Base-by-base conservation (phyloP, 2,113 vertebrate genomes). In the Trematomus loennbergii region DNA sequence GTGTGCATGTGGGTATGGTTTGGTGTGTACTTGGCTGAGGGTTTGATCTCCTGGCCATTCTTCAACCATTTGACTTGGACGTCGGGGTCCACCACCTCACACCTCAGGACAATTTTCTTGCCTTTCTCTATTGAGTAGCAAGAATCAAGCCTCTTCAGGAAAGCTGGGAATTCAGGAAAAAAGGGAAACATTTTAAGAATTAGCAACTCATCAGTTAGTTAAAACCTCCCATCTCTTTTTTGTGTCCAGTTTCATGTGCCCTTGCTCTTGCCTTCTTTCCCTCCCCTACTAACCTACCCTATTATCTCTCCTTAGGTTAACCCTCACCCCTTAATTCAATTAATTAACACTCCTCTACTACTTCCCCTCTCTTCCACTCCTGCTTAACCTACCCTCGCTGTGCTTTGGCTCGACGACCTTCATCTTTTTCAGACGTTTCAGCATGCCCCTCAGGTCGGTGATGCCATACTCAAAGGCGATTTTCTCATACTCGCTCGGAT, bases 381-480 rank as follows among this genome's bases (percentile, higher is more conserved):
- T 29, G 13, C 13, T 48, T 75, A 43, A 65, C 72, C 87, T 91
- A 97, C 97, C 96, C 90, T 96, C 95, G 1, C 94, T 96, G 57
- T 93, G 95, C 82, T 96, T 96, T 83, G 95, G 90, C 81, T 95
- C 95, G 0, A 93, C 95, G 15, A 92, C 91, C 72, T 93, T 95
- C 94, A 96, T 95, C 92, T 97, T 98, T 91, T 97, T 98, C 69
- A 98, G 96, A 25, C 97, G 91, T 55, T 96, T 97, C 25, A 98
- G 90, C 97, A 98, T 97, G 87, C 97, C 97, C 3, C 97, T 95
- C 40, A 98, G 96, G 93, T 98, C 97, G 0, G 97, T 98, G 91
- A 98, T 96, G 74, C 97, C 97, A 0, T 97, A 96, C 86, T 97
- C 60, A 86, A 98, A 98, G 82, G 97, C 97, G 0, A 98, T 97